These are phyloP conservation scores for Pangasius macronema DNA, from an alignment of 2,797 vertebrate species.

Conservation along the genomic window DNA sequence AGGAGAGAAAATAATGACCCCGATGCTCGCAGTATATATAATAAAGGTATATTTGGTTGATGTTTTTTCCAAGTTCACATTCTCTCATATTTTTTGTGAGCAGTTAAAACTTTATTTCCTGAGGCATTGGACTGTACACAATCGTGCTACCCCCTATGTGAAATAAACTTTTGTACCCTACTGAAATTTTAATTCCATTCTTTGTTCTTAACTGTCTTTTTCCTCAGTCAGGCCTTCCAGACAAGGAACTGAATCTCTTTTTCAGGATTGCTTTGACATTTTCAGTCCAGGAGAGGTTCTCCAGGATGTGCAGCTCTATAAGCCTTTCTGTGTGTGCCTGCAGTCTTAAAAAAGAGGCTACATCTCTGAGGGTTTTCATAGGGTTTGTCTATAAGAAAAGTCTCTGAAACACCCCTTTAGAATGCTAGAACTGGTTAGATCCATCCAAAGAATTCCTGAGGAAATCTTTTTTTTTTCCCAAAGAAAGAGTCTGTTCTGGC, in stretches of 20 bases:
- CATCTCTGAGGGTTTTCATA: neutral
- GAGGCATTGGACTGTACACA: neutral
- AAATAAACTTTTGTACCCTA: neutral
- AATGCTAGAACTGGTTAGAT: neutral
- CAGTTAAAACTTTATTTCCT: neutral
- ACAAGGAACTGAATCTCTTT: neutral
- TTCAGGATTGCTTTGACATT: constrained; percentile 4
- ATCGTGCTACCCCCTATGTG: neutral
- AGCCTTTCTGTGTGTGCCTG: neutral
- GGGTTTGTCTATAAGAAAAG: neutral
- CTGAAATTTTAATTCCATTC: neutral
- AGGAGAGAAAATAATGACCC: neutral
- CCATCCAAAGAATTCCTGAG: neutral
- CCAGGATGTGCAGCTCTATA: neutral
- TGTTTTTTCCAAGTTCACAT: neutral
- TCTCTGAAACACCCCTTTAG: neutral
- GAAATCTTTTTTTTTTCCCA: neutral
- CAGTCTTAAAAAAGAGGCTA: neutral
- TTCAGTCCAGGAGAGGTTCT: constrained; percentile 9
- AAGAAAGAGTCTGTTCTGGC: neutral
- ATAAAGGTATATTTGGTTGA: neutral
- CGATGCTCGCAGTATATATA: neutral
- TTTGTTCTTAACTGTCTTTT: neutral
- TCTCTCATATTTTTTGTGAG: neutral
- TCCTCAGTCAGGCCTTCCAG: neutral